phyloP scores from a whole-genome alignment of 2,113 vertebrate genomes.

The Carlito syrichta region DNA sequence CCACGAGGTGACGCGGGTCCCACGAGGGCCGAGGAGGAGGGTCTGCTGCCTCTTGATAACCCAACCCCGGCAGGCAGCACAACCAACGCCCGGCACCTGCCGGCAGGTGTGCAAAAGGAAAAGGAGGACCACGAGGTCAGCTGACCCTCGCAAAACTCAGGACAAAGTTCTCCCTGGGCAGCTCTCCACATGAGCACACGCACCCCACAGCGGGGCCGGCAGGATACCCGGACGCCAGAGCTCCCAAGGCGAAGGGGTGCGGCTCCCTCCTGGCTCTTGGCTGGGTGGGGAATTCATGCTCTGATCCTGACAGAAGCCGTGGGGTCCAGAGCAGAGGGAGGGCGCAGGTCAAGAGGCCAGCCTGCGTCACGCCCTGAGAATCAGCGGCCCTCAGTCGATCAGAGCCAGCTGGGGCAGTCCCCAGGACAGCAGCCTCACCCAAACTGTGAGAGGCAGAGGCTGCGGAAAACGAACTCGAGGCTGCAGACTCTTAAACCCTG shows the following conservation, averaged over 20 bases:
- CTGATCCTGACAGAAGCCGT: background rate
- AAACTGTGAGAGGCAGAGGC: fast-evolving
- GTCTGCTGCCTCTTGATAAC: fast-evolving
- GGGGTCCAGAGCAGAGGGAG: fast-evolving
- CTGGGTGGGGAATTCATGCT: fast-evolving
- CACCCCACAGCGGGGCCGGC: fast-evolving
- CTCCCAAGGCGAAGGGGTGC: background rate
- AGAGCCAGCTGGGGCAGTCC: background rate
- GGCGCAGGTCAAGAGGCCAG: fast-evolving
- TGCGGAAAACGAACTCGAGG: fast-evolving
- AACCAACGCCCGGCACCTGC: background rate
- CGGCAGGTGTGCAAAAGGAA: background rate
- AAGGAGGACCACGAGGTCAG: fast-evolving
- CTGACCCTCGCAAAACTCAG: background rate
- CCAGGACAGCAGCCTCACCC: background rate
- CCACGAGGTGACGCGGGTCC: fast-evolving
- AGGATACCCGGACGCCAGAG: background rate
- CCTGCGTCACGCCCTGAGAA: background rate
- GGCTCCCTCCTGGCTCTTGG: background rate
- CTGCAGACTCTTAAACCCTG: background rate
- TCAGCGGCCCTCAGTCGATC: background rate
- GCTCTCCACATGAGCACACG: fast-evolving
- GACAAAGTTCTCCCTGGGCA: too few relatives aligned
- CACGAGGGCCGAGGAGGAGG: too few relatives aligned
- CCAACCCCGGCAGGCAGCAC: background rate